A percentile compares a stretch with the other conserved stretches of the same genome.
These are phyloP conservation scores for Drosophila orena DNA, from an alignment of 1,140 invertebrate species.

Conservation along the genomic window DNA sequence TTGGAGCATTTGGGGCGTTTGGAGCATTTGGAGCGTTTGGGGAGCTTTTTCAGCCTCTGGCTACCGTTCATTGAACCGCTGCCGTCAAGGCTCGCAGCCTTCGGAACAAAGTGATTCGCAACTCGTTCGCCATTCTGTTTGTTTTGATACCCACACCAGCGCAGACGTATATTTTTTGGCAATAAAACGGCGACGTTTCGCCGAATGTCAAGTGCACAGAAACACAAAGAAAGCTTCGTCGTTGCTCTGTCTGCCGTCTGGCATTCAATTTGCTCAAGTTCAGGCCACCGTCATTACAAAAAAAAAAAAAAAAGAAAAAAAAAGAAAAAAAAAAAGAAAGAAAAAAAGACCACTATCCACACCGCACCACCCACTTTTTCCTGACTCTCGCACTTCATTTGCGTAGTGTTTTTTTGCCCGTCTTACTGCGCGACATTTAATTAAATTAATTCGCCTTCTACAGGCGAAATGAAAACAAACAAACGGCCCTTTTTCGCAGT, in stretches of 20 bases:
- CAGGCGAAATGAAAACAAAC: constrained; percentile 58
- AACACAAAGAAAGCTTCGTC: constrained; percentile 65
- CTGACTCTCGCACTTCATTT: constrained; percentile 65
- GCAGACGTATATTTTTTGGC: constrained; percentile 66
- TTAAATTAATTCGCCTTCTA: constrained; percentile 67
- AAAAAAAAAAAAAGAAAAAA: constrained; percentile 20
- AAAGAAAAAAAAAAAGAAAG: constrained; percentile 26
- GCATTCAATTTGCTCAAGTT: constrained; percentile 68
- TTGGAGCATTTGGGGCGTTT: constrained; percentile 24
- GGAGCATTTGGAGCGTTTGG: constrained; percentile 28
- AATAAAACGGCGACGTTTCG: constrained; percentile 71
- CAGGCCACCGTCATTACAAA: constrained; percentile 37
- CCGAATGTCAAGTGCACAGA: constrained; percentile 78
- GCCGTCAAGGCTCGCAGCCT: constrained; percentile 63
- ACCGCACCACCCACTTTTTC: constrained; percentile 27
- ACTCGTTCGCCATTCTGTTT: constrained; percentile 57
- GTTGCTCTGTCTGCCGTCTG: constrained; percentile 47
- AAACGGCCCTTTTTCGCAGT: constrained; percentile 35
- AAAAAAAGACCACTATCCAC: constrained; percentile 13
- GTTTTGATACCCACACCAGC: constrained; percentile 42
- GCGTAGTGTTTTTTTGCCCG: constrained; percentile 30
- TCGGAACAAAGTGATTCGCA: constrained; percentile 62
- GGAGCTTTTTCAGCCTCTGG: constrained; percentile 15
- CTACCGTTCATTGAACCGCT: constrained; percentile 73
- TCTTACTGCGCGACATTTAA: constrained; percentile 68